Evolutionary conservation across 2,113 vertebrate species (phyloP).

Genomic region (Colossoma macropomum): DNA sequence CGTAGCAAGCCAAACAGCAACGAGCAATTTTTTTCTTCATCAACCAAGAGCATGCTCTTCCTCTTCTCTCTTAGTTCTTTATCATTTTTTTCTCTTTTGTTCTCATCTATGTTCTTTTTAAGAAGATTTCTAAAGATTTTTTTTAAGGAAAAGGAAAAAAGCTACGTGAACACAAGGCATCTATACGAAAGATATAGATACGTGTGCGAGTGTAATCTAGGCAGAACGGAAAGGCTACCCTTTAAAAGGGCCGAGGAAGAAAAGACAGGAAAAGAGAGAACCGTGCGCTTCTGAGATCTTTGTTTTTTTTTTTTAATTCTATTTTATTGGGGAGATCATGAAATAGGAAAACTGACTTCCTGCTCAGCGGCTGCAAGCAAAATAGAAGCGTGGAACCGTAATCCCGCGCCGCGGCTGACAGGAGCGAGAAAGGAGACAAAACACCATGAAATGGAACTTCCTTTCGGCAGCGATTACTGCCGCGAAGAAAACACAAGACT

Average conservation of each 20-base stretch:
- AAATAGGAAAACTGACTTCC: constrained; percentile 54
- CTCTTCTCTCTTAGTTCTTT: constrained; percentile 55
- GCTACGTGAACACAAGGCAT: constrained; percentile 68
- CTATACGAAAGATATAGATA: constrained; percentile 74
- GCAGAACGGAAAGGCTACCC: constrained; percentile 74
- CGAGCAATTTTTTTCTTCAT: constrained; percentile 26
- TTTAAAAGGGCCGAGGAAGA: constrained; percentile 79
- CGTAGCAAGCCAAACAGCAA: constrained; percentile 31
- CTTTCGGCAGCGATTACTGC: constrained; percentile 65
- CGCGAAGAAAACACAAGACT: constrained; percentile 60
- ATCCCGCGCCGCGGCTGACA: constrained; percentile 53
- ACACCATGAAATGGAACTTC: constrained; percentile 66
- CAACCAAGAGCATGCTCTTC: constrained; percentile 27
- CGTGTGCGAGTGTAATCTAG: constrained; percentile 72
- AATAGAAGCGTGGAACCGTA: constrained; percentile 43
- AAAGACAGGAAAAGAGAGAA: constrained; percentile 40
- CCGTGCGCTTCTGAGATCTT: constrained; percentile 47
- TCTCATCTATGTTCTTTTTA: constrained; percentile 67
- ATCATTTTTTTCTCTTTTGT: constrained; percentile 58
- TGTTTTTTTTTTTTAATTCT: constrained; percentile 35
- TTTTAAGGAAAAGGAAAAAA: constrained; percentile 67
- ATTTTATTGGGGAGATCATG: constrained; percentile 57
- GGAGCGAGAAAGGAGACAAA: constrained; percentile 52
- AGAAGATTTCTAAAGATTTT: constrained; percentile 76
- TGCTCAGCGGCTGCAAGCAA: constrained; percentile 38